A percentile compares a stretch with the other conserved stretches of the same genome.
phyloP scores from a whole-genome alignment of 2,113 vertebrate genomes.

The Silurus meridionalis region DNA sequence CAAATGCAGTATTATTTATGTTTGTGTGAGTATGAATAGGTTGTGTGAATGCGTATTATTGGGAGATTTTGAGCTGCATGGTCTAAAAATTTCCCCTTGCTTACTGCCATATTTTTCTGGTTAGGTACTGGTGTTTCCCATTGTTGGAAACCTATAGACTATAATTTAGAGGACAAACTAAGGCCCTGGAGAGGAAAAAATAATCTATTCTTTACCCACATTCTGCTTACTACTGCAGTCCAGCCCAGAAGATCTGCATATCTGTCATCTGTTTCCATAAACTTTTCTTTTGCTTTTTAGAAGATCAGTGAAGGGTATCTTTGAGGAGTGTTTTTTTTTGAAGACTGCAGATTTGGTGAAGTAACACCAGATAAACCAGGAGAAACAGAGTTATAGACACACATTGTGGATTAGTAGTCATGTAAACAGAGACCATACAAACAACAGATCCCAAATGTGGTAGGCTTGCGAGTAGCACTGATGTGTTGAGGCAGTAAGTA shows the following conservation, averaged over 20 bases:
- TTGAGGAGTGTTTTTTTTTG: conserved; percentile 35
- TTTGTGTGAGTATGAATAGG: not conserved
- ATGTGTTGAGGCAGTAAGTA: conserved; percentile 20
- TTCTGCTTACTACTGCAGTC: conserved; percentile 30
- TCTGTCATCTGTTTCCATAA: conserved; percentile 45
- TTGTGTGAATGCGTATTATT: not conserved
- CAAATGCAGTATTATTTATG: not conserved
- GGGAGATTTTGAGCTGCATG: not conserved
- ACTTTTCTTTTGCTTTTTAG: conserved; percentile 23
- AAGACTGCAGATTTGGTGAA: conserved; percentile 38
- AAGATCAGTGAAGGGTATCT: conserved; percentile 27
- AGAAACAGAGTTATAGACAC: conserved; percentile 37
- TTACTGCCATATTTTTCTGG: not conserved
- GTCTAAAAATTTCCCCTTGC: not conserved
- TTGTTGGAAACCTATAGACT: conserved; percentile 26
- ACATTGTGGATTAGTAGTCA: conserved; percentile 41
- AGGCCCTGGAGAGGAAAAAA: conserved; percentile 50
- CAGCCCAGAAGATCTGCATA: conserved; percentile 45
- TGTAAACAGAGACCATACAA: conserved; percentile 47
- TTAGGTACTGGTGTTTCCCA: not conserved
- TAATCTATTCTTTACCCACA: conserved; percentile 27
- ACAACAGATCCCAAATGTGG: conserved; percentile 29
- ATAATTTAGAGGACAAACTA: conserved; percentile 51
- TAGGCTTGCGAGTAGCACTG: conserved; percentile 21
- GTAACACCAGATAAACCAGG: conserved; percentile 23